phyloP scores from a whole-genome alignment of 2,797 vertebrate species.

The Numenius phaeopus region DNA sequence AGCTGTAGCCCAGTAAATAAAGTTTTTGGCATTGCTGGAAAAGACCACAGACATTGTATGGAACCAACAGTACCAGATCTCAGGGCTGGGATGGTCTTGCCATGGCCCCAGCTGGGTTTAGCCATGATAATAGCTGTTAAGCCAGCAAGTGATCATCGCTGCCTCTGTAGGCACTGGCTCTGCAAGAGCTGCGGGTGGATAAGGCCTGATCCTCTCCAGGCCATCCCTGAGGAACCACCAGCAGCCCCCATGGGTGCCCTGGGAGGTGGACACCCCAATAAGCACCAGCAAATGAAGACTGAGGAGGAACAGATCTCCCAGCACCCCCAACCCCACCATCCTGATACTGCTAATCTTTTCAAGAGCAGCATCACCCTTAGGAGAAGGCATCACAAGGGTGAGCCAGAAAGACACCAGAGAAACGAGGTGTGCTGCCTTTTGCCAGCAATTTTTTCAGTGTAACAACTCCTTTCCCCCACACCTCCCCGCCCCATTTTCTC shows the following conservation, averaged over 20 bases:
- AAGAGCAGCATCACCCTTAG: not conserved
- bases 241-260: rapidly evolving
- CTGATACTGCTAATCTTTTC: not conserved
- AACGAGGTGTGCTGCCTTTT: rapidly evolving
- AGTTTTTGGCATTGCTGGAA: not conserved
- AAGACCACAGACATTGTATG: not conserved
- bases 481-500: not conserved
- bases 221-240: not conserved
- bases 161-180: not conserved
- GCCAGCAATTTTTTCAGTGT: not conserved
- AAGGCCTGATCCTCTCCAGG: not conserved
- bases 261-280: too few species aligned
- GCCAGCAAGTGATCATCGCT: not conserved
- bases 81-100: not conserved
- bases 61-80: not conserved
- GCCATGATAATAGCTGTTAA: not conserved
- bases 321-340: not conserved
- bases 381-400: not conserved
- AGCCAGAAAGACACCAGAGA: not conserved
- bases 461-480: not conserved
- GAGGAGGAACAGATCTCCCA: not conserved
- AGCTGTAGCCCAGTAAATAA: not conserved
- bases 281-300: not conserved
- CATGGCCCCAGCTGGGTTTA: not conserved
- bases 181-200: not conserved